Base-by-base conservation (phyloP, 1,140 invertebrate genomes). In the Tigriopus japonicus region DNA sequence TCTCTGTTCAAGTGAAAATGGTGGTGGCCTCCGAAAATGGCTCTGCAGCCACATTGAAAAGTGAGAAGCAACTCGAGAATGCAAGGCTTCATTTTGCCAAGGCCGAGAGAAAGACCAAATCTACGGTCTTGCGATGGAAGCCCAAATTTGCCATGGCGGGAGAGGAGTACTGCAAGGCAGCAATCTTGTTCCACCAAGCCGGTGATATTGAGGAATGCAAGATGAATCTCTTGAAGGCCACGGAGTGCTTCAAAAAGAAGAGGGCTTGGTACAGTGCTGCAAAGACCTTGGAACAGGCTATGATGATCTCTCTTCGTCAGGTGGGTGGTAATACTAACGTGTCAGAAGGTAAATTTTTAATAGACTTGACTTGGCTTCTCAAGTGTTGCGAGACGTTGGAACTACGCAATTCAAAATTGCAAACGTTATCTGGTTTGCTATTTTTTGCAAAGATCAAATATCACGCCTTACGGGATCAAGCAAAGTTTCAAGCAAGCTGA, bases 251-350 rank as follows among this genome's bases (percentile, higher is more conserved):
- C 52, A 54, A 54, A 54, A n/a, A 24, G 24, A 54, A 54, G 15
- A 17, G 24, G 15, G 5, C 15, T 24, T 54, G 52, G 52, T 54
- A 19, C 23, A n/a, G 17, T 19, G 52, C 52, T 14, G 52, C 52
- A n/a, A 54, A 54, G 24, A 54, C 52, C 14, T 24, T 54, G 14
- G 52, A 54, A 54, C 52, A 54, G 14, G 52, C 52, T 14, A 54
- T 54, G 15, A 54, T 19, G 17, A 54, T 54, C 17, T n/a, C 52
- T 6, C 15, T 54, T 6, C 52, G 24, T 5, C 15, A 54, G 24
- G 52, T 19, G 24, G 14, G 23, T 17, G 21, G 2, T 49, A n/a
- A n/a, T n/a, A n/a, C n/a, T n/a, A n/a, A n/a, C n/a, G n/a, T n/a
- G n/a, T n/a, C n/a, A n/a, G n/a, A n/a, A n/a, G n/a, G n/a, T n/a